These are phyloP conservation scores for Plusia festucae DNA, from an alignment of 2,888 invertebrate genomes.

Conservation along the genomic window DNA sequence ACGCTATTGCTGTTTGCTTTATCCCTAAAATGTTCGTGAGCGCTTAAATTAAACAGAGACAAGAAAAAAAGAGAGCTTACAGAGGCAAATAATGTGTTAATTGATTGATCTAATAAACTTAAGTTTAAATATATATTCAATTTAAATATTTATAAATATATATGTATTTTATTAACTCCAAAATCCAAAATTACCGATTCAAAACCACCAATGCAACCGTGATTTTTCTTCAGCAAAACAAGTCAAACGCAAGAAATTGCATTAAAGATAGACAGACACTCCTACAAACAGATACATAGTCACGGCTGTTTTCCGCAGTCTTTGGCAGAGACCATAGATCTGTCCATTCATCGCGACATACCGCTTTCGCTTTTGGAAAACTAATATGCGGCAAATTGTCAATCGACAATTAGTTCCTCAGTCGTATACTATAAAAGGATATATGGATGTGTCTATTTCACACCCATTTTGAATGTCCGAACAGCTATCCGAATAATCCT, in stretches of 20 bases:
- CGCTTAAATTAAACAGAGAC: not conserved
- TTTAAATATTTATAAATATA: too few species aligned
- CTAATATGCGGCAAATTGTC: not conserved
- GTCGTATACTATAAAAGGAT: slow-evolving; percentile 1
- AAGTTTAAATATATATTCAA: too few species aligned
- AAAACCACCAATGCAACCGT: not conserved
- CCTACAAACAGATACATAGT: not conserved
- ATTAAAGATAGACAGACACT: not conserved
- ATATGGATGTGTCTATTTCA: slow-evolving; percentile 39
- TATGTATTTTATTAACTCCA: too few species aligned
- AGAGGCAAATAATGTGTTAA: not conserved
- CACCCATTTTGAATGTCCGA: slow-evolving; percentile 48
- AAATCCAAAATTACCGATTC: not conserved
- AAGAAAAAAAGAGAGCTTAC: too few species aligned
- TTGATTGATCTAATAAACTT: too few species aligned
- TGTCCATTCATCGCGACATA: not conserved
- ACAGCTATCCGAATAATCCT: slow-evolving; percentile 41
- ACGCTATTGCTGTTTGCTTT: slow-evolving; percentile 26
- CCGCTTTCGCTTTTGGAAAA: slow-evolving; percentile 6
- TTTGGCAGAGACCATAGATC: not conserved
- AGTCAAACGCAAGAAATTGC: not conserved
- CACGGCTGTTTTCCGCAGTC: not conserved
- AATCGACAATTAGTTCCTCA: not conserved
- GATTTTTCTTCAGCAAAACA: not conserved
- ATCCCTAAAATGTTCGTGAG: not conserved